Conservation (phyloP, 2,113 vertebrate genomes). For the Oryzias melastigma region DNA sequence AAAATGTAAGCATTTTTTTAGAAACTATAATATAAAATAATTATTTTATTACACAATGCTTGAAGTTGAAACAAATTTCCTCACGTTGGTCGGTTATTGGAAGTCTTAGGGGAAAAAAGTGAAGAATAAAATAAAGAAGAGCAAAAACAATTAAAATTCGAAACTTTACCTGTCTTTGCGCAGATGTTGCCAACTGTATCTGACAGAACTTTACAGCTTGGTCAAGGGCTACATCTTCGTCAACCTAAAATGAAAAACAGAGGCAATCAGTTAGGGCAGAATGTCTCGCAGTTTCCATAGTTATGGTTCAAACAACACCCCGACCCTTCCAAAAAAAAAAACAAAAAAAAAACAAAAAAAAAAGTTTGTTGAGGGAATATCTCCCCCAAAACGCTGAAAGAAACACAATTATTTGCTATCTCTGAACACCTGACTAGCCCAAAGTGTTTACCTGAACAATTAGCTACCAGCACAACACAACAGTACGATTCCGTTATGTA, state of each 20-base stretch:
- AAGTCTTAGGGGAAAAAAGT: not conserved
- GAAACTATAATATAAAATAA: too few species aligned
- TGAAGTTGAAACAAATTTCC: too few species aligned
- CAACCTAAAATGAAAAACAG: constrained; percentile 79
- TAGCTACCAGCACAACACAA: too few species aligned
- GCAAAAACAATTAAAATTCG: not conserved
- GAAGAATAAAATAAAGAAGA: not conserved
- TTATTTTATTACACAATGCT: too few species aligned
- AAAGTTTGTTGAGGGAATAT: too few species aligned
- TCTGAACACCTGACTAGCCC: too few species aligned
- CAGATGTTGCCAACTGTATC: constrained; percentile 89
- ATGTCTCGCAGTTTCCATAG: not conserved
- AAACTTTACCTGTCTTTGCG: constrained; percentile 90
- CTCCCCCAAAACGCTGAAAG: too few species aligned
- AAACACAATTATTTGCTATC: too few species aligned
- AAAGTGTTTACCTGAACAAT: too few species aligned
- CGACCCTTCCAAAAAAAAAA: too few species aligned
- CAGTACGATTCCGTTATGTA: not conserved
- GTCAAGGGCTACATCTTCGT: constrained; percentile 93
- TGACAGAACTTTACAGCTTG: constrained; percentile 99
- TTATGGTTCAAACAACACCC: not conserved
- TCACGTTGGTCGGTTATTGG: too few species aligned
- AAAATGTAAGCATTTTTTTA: not conserved
- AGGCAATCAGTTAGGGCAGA: constrained; percentile 7
- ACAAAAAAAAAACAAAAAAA: too few species aligned